Conservation (phyloP, 2,888 invertebrate genomes). For the Limnephilus auricula region DNA sequence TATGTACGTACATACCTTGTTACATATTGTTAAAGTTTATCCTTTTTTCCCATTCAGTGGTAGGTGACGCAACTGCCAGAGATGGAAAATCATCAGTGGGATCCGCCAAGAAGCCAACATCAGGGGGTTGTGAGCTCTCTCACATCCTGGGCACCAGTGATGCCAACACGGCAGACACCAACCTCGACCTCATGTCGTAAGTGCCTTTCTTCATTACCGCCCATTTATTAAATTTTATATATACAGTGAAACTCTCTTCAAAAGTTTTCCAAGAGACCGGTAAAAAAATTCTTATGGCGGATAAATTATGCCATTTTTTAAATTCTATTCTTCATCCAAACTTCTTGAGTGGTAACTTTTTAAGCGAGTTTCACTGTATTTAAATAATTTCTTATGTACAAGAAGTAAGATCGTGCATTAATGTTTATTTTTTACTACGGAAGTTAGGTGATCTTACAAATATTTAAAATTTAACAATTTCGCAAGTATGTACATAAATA, state of each 20-base stretch:
- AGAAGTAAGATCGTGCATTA: neutral
- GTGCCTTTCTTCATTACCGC: conserved; percentile 67
- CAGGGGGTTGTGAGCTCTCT: conserved; percentile 85
- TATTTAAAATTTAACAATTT: neutral
- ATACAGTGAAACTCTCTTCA: too few relatives aligned
- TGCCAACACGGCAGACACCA: conserved; percentile 85
- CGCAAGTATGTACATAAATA: neutral
- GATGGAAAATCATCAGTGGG: conserved; percentile 78
- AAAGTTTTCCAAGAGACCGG: too few relatives aligned
- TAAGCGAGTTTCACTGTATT: too few relatives aligned
- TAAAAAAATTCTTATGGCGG: too few relatives aligned
- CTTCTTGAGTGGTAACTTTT: too few relatives aligned
- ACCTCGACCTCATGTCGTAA: conserved; percentile 84
- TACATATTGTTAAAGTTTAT: neutral
- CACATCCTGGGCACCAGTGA: conserved; percentile 94
- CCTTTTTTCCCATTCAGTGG: conserved; percentile 75
- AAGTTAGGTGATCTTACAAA: neutral
- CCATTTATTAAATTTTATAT: neutral
- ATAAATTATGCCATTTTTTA: too few relatives aligned
- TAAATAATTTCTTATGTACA: neutral
- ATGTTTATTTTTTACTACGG: neutral
- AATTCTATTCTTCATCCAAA: too few relatives aligned
- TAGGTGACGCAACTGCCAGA: conserved; percentile 89
- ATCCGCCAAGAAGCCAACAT: conserved; percentile 80
- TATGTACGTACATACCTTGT: neutral